A percentile compares a stretch with the other conserved stretches of the same genome.
phyloP scores from a whole-genome alignment of 2,113 vertebrate genomes.

The Otis tarda region DNA sequence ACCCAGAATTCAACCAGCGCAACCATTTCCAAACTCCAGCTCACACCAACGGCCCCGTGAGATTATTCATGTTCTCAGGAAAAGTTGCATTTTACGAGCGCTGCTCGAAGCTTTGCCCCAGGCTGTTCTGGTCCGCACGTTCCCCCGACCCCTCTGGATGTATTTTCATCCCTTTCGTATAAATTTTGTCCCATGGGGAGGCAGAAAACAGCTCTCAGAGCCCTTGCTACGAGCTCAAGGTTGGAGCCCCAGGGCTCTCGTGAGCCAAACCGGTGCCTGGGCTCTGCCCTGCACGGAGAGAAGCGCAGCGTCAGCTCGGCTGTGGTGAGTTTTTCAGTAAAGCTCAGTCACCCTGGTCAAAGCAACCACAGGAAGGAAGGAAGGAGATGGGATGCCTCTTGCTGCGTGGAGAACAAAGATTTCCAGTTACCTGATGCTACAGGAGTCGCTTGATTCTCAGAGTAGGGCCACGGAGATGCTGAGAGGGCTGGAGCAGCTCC shows the following conservation, averaged over 20 bases:
- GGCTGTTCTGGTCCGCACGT: rapidly evolving
- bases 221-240: rapidly evolving
- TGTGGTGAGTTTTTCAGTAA: conserved; percentile 74
- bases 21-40: background rate
- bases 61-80: background rate
- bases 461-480: too few relatives aligned
- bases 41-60: background rate
- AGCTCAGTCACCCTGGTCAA: conserved; percentile 62
- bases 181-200: rapidly evolving
- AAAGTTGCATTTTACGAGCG: background rate
- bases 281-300: background rate
- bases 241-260: background rate
- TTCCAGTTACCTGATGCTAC: conserved; percentile 60
- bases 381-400: conserved; percentile 51
- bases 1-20: background rate
- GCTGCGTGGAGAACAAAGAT: background rate
- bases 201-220: background rate
- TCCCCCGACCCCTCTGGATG: background rate
- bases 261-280: rapidly evolving
- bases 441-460: background rate
- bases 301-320: conserved; percentile 3
- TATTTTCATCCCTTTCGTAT: background rate
- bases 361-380: conserved; percentile 75
- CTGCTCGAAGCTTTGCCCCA: background rate
- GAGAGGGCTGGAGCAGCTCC: too few relatives aligned